Percentiles rank a stretch among this genome's conserved stretches.
Evolutionary conservation across 2,888 invertebrate species (phyloP).

Genomic region (Meloe dianella): DNA sequence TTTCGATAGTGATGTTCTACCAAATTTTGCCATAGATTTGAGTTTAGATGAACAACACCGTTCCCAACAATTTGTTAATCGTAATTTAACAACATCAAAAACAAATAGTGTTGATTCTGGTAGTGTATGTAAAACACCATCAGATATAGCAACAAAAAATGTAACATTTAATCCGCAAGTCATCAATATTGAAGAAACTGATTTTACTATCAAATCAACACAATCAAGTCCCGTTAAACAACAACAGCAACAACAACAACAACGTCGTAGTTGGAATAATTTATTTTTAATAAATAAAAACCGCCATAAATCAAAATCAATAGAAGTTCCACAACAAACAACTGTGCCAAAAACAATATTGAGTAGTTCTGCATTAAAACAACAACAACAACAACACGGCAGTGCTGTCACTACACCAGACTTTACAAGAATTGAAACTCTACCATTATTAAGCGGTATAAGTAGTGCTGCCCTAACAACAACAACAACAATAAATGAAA

Average conservation of each 20-base stretch:
- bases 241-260: conserved; percentile 16
- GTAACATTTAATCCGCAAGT: conserved; percentile 60
- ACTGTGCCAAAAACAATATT: conserved; percentile 39
- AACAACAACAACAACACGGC: conserved; percentile 56
- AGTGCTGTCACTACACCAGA: conserved; percentile 40
- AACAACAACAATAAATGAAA: conserved; percentile 48
- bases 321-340: conserved; percentile 15
- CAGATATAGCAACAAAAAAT: conserved; percentile 51
- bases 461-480: conserved; percentile 54
- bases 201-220: not conserved
- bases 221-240: not conserved
- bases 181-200: conserved; percentile 42
- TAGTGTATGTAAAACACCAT: conserved; percentile 53
- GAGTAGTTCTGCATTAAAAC: conserved; percentile 40
- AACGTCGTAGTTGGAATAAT: conserved; percentile 9
- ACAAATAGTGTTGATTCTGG: conserved; percentile 54
- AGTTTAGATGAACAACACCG: conserved; percentile 56
- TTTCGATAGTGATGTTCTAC: conserved; percentile 56
- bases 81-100: conserved; percentile 42
- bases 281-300: conserved; percentile 7
- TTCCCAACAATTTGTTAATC: conserved; percentile 48
- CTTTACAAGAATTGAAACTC: conserved; percentile 61
- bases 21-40: conserved; percentile 59
- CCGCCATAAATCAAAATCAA: not conserved
- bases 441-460: conserved; percentile 65